Base-by-base conservation (phyloP, 2,113 vertebrate species). In the Corydoras sp. region DNA sequence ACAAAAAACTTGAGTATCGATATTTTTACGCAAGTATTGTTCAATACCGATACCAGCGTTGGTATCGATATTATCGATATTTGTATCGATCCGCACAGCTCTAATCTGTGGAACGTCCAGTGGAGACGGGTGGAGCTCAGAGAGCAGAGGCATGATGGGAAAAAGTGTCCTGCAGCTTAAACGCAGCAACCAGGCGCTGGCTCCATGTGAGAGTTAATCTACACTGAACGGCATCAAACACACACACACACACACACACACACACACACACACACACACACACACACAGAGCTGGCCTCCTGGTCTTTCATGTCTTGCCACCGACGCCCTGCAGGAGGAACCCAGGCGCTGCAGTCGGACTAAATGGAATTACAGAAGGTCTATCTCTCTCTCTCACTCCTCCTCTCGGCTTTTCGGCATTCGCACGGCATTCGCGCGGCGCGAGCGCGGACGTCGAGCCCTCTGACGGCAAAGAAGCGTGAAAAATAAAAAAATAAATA, bases 341-440 rank as follows among this genome's bases (percentile, higher is more conserved):
- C 58, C 62, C 60, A 69, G 61, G 50, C 35, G 69, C 76, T 75
- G 80, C 79, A 85, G 78, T 85, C 72, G 4, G 7, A 30, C 18
- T 60, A 68, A 75, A 80, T 79, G 73, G 70, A 80, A 83, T 86
- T 80, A 84, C 30, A 49, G 67, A 76, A 65, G 74, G 75, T 68
- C 74, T 76, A 48, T 54, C 29, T 3, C 12, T 5, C 30, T 14
- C 50, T 13, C 56, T 30, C 68, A 62, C 49, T 14, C 58, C 10
- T 3, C 29, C 43, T 71, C 30, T 71, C 35, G 54, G 3, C 58
- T 51, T 51, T 60, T 11, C 30, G 32, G 9, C 5, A n/a, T 14
- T 32, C n/a, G 43, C n/a, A 8, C 30, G 32, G 9, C 5, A n/a
- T 14, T 32, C n/a, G 43, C n/a, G 11, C 11, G 29, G 18, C 18